Percentiles rank a stretch among this genome's conserved stretches.
These are phyloP conservation scores for Porphyrio hochstetteri DNA, from an alignment of 2,113 vertebrate genomes.

Conservation along the genomic window DNA sequence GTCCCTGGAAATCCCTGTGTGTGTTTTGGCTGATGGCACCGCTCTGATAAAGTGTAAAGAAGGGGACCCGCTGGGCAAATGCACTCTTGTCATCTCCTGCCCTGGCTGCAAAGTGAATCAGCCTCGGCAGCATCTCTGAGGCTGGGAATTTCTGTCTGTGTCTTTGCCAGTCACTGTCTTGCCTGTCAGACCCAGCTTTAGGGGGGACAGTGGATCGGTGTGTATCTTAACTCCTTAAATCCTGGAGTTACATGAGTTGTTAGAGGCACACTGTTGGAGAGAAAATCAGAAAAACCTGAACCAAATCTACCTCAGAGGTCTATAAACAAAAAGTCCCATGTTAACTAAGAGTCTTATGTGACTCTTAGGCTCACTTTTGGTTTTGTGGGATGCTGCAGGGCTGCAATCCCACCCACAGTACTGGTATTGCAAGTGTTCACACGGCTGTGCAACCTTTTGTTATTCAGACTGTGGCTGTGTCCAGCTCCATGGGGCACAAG, in stretches of 20 bases:
- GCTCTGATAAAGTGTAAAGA: background rate
- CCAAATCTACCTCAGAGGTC: background rate
- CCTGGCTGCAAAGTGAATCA: background rate
- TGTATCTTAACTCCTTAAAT: background rate
- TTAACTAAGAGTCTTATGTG: background rate
- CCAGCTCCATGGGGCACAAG: background rate
- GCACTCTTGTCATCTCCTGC: accelerated
- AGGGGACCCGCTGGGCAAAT: background rate
- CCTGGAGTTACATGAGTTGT: background rate
- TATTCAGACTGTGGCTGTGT: background rate
- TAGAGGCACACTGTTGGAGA: background rate
- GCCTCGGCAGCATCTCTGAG: background rate
- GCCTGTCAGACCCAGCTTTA: background rate
- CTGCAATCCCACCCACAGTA: background rate
- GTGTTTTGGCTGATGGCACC: background rate
- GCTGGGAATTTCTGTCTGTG: background rate
- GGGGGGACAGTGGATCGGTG: background rate
- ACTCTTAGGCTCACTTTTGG: background rate
- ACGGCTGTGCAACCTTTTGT: accelerated
- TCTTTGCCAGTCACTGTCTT: background rate
- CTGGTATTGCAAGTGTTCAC: background rate
- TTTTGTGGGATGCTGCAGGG: background rate
- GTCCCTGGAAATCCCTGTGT: background rate
- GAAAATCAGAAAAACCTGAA: background rate
- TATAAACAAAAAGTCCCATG: background rate